Evolutionary conservation across 2,888 invertebrate species (phyloP), one percentile per base, ranked within the genome.

Genomic region (Anoplius nigerrimus): DNA sequence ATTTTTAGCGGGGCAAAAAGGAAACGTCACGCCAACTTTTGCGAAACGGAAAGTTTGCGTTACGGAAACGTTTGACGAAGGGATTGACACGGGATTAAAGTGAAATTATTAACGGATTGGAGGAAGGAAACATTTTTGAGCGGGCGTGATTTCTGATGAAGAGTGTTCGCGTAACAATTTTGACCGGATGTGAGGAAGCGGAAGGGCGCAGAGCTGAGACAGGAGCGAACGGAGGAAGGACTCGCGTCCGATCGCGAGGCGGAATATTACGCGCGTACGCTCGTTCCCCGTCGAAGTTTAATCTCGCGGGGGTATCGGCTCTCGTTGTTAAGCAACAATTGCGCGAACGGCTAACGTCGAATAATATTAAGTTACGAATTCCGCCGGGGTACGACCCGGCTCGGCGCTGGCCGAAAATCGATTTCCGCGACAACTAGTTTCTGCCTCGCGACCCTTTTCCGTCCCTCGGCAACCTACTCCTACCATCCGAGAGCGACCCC

Each of bases 311-410:
- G 22, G 58, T 58, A 45, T 20, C 58, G 45, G 34, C 34, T 34
- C 21, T 4, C 74, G 66, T 76, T 76, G 78, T 76, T 78, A 74
- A 78, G 74, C 74, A 78, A 79, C 79, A 79, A 79, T 76, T 71
- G 66, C 24, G 62, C 66, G 69, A 72, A 71, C 58, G 68, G 74
- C 34, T 71, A 74, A 74, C 72, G 78, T 66, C 79, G 72, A 76
- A 79, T 79, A 76, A 79, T 78, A 79, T 79, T 79, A 80, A 76
- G 79, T 81, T 80, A 80, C 78, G 74, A 76, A 82, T 79, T 73
- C 78, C 74, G 65, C 42, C 69, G 73, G 76, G 76, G 73, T 78
- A 76, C 71, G 71, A 69, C 71, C 46, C 22, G 16, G 67, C 54
- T 59, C 61, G 45, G 61, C 60, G 60, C 57, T 68, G 65, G 64